Conservation (phyloP, 64 coral and sea anemone genomes). For the Acropora yongei region DNA sequence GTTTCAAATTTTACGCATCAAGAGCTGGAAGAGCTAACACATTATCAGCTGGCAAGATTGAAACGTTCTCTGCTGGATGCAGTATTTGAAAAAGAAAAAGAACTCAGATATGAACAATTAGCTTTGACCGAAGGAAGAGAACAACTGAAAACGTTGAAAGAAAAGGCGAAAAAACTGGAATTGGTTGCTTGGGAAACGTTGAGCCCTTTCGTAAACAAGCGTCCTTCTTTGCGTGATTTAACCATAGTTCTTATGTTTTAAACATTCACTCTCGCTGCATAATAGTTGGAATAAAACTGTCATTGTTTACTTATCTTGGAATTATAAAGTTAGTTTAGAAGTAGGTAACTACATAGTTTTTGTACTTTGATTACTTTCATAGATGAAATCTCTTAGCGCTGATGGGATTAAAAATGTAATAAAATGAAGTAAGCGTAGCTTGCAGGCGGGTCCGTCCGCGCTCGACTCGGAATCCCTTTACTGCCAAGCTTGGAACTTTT, state of each 20-base stretch:
- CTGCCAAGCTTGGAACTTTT: too few species aligned
- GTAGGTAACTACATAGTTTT: too few species aligned
- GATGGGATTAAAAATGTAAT: too few species aligned
- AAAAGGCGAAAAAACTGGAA: constrained; percentile 26
- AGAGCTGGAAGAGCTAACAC: constrained; percentile 23
- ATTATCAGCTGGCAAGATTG: background rate
- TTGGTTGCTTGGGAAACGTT: constrained; percentile 2
- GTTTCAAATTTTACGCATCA: background rate
- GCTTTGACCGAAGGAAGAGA: background rate
- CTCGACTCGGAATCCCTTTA: too few species aligned
- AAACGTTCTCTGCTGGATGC: background rate
- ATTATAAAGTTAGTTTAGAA: too few species aligned
- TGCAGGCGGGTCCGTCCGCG: too few species aligned
- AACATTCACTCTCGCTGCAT: too few species aligned
- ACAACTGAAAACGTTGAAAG: background rate
- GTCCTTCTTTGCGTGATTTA: constrained; percentile 25
- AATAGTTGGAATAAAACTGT: too few species aligned
- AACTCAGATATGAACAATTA: background rate
- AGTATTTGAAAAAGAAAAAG: constrained; percentile 4
- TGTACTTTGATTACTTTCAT: too few species aligned
- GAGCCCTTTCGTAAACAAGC: constrained; percentile 2
- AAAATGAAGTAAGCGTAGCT: too few species aligned
- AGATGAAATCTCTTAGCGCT: too few species aligned
- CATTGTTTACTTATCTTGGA: too few species aligned
- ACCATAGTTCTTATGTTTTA: constrained; percentile 41